These are phyloP conservation scores for Acholoe squamosa DNA, from an alignment of 2,888 invertebrate species.

Conservation along the genomic window DNA sequence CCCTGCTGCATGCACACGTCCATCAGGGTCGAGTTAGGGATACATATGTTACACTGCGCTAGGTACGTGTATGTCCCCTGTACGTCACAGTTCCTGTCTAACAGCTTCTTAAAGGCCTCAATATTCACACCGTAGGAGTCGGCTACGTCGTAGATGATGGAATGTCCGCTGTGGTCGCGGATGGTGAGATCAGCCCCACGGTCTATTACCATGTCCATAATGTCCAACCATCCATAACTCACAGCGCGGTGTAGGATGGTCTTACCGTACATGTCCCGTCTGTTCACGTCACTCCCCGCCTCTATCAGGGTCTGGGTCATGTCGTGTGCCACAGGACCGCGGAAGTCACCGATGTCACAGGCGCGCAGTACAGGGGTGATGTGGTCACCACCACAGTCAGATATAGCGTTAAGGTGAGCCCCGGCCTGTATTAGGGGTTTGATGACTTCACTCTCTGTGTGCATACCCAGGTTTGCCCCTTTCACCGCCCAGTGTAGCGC, in stretches of 20 bases:
- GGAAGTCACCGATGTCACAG: conserved; percentile 39
- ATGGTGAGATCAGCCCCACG: not conserved
- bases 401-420: conserved; percentile 34
- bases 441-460: conserved; percentile 24
- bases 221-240: conserved; percentile 26
- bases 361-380: conserved; percentile 36
- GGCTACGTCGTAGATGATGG: conserved; percentile 26
- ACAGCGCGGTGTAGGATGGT: conserved; percentile 17
- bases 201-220: conserved; percentile 27
- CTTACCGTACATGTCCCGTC: conserved; percentile 52
- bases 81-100: conserved; percentile 49
- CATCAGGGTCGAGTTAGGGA: conserved; percentile 3
- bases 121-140: not conserved
- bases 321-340: conserved; percentile 10
- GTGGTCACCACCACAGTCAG: conserved; percentile 34
- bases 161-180: not conserved
- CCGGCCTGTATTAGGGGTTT: conserved; percentile 17
- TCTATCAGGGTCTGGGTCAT: not conserved
- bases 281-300: conserved; percentile 35
- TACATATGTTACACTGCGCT: conserved; percentile 24
- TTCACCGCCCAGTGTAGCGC: conserved; percentile 54
- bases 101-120: conserved; percentile 14
- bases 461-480: conserved; percentile 16
- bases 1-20: not conserved
- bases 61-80: not conserved